Conservation (phyloP, 2,113 vertebrate genomes). For the Pipa parva region DNA sequence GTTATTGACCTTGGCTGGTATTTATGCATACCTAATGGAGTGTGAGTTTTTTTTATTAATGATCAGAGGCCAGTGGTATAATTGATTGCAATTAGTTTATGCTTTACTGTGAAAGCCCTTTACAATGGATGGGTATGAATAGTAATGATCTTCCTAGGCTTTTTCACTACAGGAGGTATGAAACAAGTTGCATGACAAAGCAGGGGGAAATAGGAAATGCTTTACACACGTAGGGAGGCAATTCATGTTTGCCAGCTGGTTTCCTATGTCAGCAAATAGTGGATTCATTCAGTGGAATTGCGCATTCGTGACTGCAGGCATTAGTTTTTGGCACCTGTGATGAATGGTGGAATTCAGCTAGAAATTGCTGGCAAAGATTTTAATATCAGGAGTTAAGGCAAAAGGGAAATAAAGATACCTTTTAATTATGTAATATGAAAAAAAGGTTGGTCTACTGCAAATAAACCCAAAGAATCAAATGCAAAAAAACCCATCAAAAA, state of each 20-base stretch:
- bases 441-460: too few relatives aligned
- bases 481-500: too few relatives aligned
- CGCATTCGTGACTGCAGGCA: background rate
- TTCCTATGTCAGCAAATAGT: background rate
- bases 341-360: too few relatives aligned
- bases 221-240: conserved; percentile 12
- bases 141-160: conserved; percentile 9
- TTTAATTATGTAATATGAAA: too few relatives aligned
- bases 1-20: conserved; percentile 2
- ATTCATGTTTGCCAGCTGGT: background rate
- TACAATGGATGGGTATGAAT: background rate
- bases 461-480: too few relatives aligned
- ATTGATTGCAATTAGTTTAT: conserved; percentile 20
- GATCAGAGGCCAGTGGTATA: conserved; percentile 5
- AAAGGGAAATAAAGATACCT: too few relatives aligned
- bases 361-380: too few relatives aligned
- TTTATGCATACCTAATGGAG: conserved; percentile 12
- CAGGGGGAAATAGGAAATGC: conserved; percentile 20
- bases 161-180: background rate
- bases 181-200: conserved; percentile 24
- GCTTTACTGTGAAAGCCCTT: background rate
- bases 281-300: conserved; percentile 5
- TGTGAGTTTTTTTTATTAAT: conserved; percentile 6
- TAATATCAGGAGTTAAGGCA: too few relatives aligned
- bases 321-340: too few relatives aligned